A percentile compares a stretch with the other conserved stretches of the same genome.
phyloP scores from a whole-genome alignment of 2,113 vertebrate species.

The Bucco capensis region DNA sequence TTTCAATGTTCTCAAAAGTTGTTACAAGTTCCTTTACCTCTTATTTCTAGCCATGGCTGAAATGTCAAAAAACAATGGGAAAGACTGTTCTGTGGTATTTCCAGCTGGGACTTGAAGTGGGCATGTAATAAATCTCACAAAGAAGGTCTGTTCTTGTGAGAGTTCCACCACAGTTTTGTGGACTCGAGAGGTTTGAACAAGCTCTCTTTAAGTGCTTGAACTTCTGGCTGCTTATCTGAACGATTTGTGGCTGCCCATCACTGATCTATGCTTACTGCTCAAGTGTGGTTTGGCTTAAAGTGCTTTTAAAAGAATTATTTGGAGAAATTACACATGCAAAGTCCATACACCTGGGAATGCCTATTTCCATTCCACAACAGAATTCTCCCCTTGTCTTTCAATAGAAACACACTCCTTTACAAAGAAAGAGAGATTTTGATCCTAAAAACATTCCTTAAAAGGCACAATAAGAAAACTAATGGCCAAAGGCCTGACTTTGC shows the following conservation, averaged over 20 bases:
- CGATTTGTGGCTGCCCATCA: constrained; percentile 20
- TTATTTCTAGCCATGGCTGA: constrained; percentile 20
- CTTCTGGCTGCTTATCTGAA: constrained; percentile 51
- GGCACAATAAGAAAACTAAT: background rate
- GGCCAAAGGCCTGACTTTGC: background rate
- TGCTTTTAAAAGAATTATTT: background rate
- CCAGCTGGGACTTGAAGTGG: constrained; percentile 51
- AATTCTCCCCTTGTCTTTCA: background rate
- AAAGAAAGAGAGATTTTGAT: background rate
- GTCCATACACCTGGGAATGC: background rate
- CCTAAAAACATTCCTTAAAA: background rate
- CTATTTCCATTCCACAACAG: background rate
- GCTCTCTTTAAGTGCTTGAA: constrained; percentile 41
- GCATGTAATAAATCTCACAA: constrained; percentile 67
- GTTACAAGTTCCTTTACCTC: constrained; percentile 46
- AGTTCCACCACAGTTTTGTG: constrained; percentile 46
- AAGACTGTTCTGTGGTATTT: constrained; percentile 62
- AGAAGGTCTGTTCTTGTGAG: constrained; percentile 63
- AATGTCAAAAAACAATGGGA: constrained; percentile 57
- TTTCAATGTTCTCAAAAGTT: constrained; percentile 3
- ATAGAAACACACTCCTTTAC: background rate
- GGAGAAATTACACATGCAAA: background rate
- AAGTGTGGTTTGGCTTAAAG: constrained; percentile 28
- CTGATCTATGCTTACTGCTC: constrained; percentile 17
- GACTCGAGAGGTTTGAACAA: constrained; percentile 46